Evolutionary conservation across 2,888 invertebrate genomes (phyloP).

Genomic region (Spialia ferax): DNA sequence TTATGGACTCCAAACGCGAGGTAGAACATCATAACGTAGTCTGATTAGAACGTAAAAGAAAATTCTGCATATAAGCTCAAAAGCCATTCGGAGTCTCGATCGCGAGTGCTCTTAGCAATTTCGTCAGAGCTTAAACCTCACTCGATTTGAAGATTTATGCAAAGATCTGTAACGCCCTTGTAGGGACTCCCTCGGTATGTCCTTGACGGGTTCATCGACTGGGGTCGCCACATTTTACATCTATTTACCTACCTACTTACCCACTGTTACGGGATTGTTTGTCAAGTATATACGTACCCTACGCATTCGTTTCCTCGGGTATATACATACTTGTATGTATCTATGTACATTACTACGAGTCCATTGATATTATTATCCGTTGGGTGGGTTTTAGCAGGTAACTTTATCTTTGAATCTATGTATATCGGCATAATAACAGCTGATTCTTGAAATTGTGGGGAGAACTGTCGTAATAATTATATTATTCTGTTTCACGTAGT

Average conservation of each 20-base stretch:
- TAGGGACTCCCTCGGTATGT: constrained; percentile 65
- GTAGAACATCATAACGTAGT: neutral
- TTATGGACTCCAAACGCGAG: neutral
- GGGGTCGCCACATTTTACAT: constrained; percentile 63
- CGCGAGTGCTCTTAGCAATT: constrained; percentile 35
- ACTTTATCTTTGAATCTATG: too few species aligned
- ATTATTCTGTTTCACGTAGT: too few species aligned
- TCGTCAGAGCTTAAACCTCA: constrained; percentile 40
- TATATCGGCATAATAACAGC: neutral
- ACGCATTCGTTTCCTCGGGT: constrained; percentile 49
- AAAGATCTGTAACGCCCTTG: constrained; percentile 66
- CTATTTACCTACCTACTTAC: constrained; percentile 62
- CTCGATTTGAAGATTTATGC: constrained; percentile 53
- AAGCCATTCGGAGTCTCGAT: constrained; percentile 10
- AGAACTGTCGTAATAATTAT: too few species aligned
- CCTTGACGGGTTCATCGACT: constrained; percentile 70
- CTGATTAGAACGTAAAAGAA: neutral
- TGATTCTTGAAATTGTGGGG: neutral
- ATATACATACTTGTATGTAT: too few species aligned
- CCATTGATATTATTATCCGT: too few species aligned
- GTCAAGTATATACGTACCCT: constrained; percentile 47
- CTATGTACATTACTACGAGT: neutral
- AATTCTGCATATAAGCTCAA: constrained; percentile 27
- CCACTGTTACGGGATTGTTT: constrained; percentile 45
- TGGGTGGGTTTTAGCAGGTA: too few species aligned